phyloP scores from a whole-genome alignment of 92 coral and sea anemone species.

The Siderastrea siderea region DNA sequence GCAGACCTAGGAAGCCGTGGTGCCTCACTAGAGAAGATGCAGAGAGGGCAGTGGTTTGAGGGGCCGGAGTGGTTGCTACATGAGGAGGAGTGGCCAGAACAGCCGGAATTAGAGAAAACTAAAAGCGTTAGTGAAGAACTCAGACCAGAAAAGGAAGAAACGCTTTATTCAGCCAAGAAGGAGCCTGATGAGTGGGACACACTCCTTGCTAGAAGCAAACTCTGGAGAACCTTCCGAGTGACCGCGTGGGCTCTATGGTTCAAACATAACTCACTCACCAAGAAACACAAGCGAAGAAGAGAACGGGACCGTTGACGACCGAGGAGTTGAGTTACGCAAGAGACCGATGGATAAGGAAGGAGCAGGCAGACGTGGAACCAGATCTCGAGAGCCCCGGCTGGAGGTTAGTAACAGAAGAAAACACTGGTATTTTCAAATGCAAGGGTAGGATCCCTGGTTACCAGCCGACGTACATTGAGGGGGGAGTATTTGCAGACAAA shows the following conservation, averaged over 20 bases:
- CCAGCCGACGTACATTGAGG: slow-evolving; percentile 59
- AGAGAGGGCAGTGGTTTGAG: slow-evolving; percentile 39
- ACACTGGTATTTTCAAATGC: slow-evolving; percentile 52
- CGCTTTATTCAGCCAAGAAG: slow-evolving; percentile 14
- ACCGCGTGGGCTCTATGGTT: slow-evolving; percentile 69
- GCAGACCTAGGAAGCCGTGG: too few species aligned
- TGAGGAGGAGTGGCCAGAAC: slow-evolving; percentile 73
- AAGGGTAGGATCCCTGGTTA: slow-evolving; percentile 54
- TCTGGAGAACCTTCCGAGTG: slow-evolving; percentile 53
- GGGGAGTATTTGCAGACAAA: slow-evolving; percentile 73
- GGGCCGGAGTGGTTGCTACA: slow-evolving; percentile 74
- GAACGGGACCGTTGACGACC: slow-evolving; percentile 1
- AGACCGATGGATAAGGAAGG: not conserved
- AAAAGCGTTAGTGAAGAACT: slow-evolving; percentile 35
- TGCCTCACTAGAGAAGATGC: too few species aligned
- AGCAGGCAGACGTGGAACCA: slow-evolving; percentile 23
- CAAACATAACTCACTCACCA: too few species aligned
- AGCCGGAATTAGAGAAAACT: slow-evolving; percentile 53
- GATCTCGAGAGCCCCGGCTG: slow-evolving; percentile 46
- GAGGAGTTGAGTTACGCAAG: not conserved
- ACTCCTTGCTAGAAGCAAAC: slow-evolving; percentile 40
- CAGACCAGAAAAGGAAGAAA: slow-evolving; percentile 28
- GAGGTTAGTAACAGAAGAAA: slow-evolving; percentile 60
- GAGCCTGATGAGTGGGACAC: slow-evolving; percentile 58
- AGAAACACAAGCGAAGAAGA: slow-evolving; percentile 37